Base-by-base conservation (phyloP, 2,113 vertebrate species). In the Myotis davidii region DNA sequence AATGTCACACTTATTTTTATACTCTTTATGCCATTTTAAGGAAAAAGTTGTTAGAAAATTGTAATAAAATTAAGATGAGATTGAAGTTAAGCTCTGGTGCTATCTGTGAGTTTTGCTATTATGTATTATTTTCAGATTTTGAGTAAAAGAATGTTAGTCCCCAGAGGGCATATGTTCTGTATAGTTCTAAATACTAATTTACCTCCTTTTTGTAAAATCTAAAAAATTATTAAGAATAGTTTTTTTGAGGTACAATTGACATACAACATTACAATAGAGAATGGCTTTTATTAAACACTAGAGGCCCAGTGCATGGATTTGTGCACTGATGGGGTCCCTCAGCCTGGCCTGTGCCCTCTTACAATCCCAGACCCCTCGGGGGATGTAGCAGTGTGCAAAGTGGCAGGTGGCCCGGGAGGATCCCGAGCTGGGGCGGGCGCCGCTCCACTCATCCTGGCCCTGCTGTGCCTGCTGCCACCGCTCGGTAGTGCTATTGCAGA, bases 41-140 rank as follows among this genome's bases (percentile, higher is more conserved):
- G 59, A 82, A 94, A 92, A 94, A 72, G 5, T 85, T 95, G 11
- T 83, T 92, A 87, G 42, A 85, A 94, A 92, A 65, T 82, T 86
- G 2, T 93, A 61, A 4, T 96, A 76, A 89, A 89, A 73, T 87
- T 88, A 64, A 92, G n/a, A 39, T 89, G 79, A 85, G 21, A 45
- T 83, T 70, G 7, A 95, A 92, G 18, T 67, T 95, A 94, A 96
- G 39, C 81, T 45, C 29, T 83, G 20, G 9, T 78, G 21, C 18
- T 93, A 3, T 48, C 20, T 89, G 21, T 91, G 52, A 81, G 39
- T 94, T 93, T 94, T 91, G 37, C 25, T 90, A 50, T 77, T 91
- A 94, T 4, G 2, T 78, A 70, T 14, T 52, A 1, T 85, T 96
- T 93, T 96, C n/a, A 79, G 12, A 92, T 64, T 92, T 94, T 96